These are phyloP conservation scores for Alfaro cultratus DNA, from an alignment of 2,797 vertebrate genomes.

Conservation along the genomic window DNA sequence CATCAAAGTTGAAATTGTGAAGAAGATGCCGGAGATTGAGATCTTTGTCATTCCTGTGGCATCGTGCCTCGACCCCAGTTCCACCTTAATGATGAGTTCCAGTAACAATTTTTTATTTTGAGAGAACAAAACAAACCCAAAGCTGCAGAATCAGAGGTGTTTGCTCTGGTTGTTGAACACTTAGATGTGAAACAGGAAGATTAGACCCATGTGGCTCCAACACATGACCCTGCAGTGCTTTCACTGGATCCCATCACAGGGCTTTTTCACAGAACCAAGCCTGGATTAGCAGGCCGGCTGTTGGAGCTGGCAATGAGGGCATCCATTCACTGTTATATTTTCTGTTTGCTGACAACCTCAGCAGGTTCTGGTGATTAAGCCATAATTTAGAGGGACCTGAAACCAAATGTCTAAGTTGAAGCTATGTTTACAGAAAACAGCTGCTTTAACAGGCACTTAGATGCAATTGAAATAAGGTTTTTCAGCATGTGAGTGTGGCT, in stretches of 20 bases:
- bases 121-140: constrained; percentile 9
- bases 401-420: constrained; percentile 63
- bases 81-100: constrained; percentile 37
- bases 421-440: constrained; percentile 79
- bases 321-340: constrained; percentile 73
- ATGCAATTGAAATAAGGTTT: constrained; percentile 73
- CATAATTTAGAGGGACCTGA: constrained; percentile 72
- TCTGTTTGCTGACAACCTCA: constrained; percentile 72
- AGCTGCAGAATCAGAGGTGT: constrained; percentile 12
- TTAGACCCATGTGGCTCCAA: constrained; percentile 18
- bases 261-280: constrained; percentile 65
- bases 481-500: constrained; percentile 60
- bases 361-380: constrained; percentile 70
- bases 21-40: constrained; percentile 34
- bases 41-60: not conserved
- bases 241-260: constrained; percentile 60
- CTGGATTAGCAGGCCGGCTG: constrained; percentile 75
- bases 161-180: constrained; percentile 15
- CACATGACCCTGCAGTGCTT: constrained; percentile 65
- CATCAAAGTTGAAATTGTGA: constrained; percentile 33
- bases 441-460: constrained; percentile 76
- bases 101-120: constrained; percentile 39
- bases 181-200: constrained; percentile 25
- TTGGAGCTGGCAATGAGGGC: constrained; percentile 74
- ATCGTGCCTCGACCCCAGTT: constrained; percentile 7